Base-by-base conservation (phyloP, 2,797 vertebrate species). In the Aldrovandia affinis region DNA sequence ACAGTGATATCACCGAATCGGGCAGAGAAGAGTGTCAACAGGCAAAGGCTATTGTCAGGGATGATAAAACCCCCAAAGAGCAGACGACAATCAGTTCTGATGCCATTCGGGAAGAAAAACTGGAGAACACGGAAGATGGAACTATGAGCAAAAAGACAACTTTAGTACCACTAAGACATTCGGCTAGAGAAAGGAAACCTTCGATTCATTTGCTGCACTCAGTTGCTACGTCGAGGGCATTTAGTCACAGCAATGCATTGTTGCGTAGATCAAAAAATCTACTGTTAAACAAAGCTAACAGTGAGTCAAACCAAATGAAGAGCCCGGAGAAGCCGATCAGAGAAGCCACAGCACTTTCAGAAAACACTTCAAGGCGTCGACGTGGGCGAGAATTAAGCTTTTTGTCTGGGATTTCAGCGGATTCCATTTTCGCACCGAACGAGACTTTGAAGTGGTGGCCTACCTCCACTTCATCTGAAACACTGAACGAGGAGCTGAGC, bases 391-490 rank as follows among this genome's bases (percentile, higher is more conserved):
- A 94, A 83, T 83, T 95, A 0, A 85, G 84, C 82, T 91, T 89
- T 86, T 88, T 96, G 87, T 95, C 93, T 86, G 93, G 94, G 80
- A 90, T 96, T 10, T 97, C 97, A n/a, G 90, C 95, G 0, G 95
- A 98, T 86, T 96, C 97, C 0, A 95, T 97, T 88, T 97, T 98
- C 89, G 93, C 94, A 52, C 94, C 95, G 3, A 94, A 93, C 88
- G 93, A 96, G 86, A 92, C 96, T 28, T 91, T 98, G 78, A 95
- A 93, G 87, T 99, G 98, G 98, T 99, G 98, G 98, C 92, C 96
- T 85, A 89, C 95, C 83, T 97, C 97, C 33, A 90, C 96, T 73
- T 95, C 97, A 79, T 94, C 93, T 47, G 95, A 96, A 65, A 94
- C 94, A 30, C 91, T 98, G 88, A 94, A 96, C 88, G 94, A 97